Conservation (phyloP, 2,113 vertebrate genomes). For the Pachycephala philippinensis region DNA sequence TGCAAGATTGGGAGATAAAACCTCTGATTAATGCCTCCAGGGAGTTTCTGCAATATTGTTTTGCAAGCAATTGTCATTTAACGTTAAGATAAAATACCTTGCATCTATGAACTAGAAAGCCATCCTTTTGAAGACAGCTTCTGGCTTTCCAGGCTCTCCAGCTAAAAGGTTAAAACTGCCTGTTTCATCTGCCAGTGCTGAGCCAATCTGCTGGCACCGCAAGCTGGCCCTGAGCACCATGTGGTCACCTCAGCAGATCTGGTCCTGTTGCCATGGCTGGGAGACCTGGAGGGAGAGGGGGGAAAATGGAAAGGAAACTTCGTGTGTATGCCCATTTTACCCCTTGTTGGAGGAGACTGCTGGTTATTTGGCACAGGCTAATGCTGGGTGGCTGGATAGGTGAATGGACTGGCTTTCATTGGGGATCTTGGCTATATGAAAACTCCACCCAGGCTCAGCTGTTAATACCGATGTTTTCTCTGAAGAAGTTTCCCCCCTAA, state of each 20-base stretch:
- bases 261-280: background rate
- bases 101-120: background rate
- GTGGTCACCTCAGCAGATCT: fast-evolving
- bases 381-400: background rate
- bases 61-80: conserved; percentile 14
- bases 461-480: background rate
- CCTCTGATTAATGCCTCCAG: background rate
- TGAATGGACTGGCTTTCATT: background rate
- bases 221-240: background rate
- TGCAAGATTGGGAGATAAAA: background rate
- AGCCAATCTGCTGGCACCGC: background rate
- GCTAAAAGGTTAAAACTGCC: background rate
- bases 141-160: background rate
- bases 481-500: background rate
- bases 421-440: background rate
- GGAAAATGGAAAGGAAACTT: background rate
- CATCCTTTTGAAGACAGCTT: background rate
- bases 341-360: background rate
- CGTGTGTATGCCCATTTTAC: background rate
- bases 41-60: background rate
- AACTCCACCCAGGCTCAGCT: background rate
- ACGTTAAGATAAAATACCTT: conserved; percentile 26
- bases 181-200: background rate
- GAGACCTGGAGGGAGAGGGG: too few relatives aligned
- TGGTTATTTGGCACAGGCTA: background rate